Percentiles rank a stretch among this genome's conserved stretches.
Evolutionary conservation across 2,888 invertebrate species (phyloP).

Genomic region (Philaethria dido): DNA sequence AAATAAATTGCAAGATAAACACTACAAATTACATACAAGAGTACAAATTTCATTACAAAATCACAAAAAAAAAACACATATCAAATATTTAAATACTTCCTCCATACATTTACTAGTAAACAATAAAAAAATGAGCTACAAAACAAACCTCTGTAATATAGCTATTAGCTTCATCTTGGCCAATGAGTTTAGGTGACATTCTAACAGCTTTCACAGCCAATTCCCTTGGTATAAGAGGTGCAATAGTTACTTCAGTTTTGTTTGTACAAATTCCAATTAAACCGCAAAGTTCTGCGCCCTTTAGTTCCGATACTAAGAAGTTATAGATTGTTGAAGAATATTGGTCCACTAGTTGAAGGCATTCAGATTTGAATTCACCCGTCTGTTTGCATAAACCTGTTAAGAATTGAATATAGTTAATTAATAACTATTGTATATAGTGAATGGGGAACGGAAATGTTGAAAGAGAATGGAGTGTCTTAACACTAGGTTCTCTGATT

Average conservation of each 20-base stretch:
- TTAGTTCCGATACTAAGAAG: constrained; percentile 86
- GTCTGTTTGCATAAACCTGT: constrained; percentile 91
- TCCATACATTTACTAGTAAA: too few relatives aligned
- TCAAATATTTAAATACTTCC: too few relatives aligned
- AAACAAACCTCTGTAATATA: constrained; percentile 54
- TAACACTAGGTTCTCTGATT: too few relatives aligned
- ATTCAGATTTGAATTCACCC: constrained; percentile 88
- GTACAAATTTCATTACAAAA: too few relatives aligned
- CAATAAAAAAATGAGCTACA: not conserved
- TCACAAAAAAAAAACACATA: too few relatives aligned
- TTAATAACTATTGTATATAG: too few relatives aligned
- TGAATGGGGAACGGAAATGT: too few relatives aligned
- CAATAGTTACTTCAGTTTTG: constrained; percentile 71
- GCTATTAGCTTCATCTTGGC: constrained; percentile 68
- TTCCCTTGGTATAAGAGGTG: constrained; percentile 85
- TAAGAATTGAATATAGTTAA: not conserved
- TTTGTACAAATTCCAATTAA: constrained; percentile 87
- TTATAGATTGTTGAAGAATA: constrained; percentile 90
- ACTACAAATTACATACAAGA: too few relatives aligned
- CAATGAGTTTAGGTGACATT: constrained; percentile 57
- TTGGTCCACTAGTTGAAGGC: constrained; percentile 89
- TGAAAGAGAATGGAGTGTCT: too few relatives aligned
- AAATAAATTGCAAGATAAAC: too few relatives aligned
- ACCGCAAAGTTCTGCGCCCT: constrained; percentile 88
- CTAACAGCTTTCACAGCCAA: constrained; percentile 60